Evolutionary conservation across 1,140 invertebrate species (phyloP), one percentile per base, ranked within the genome.

Genomic region (Eriosoma lanigerum): DNA sequence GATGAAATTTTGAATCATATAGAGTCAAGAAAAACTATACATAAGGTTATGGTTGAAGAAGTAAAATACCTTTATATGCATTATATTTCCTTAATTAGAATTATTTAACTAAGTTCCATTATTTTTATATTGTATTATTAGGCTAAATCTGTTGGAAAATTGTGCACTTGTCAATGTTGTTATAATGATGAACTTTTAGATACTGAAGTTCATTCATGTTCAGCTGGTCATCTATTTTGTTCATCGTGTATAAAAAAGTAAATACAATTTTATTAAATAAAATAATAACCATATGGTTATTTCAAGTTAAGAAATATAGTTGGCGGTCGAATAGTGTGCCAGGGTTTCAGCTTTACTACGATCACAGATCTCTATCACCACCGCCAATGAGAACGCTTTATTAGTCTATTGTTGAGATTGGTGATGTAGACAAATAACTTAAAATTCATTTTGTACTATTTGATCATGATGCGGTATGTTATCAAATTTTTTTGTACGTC

Each of bases 241-340:
- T 38, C 32, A 44, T 24, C 29, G 0, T 76, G 72, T 44, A 58
- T 76, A 38, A 76, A 76, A 58, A 58, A 58, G 72, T 76, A 76
- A 38, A 52, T n/a, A n/a, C 6, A 48, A n/a, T 26, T 50, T 26
- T 52, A 52, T 26, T 48, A 12, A 26, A 29, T 54, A 4, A 54
- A 54, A n/a, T 38, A 38, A 38, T 38, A 38, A 38, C 3, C 8
- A 8, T 38, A 38, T 38, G 8, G 3, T 38, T 8, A 4, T 3
- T 38, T 38, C 32, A 38, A 38, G 3, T 4, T 38, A 4, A 38
- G 32, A 38, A 38, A 38, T 8, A 8, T 38, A 38, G 32, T 38
- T 8, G 32, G 32, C 32, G 8, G 32, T 8, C 32, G 8, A 38
- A 3, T 38, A 4, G 3, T 38, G 32, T 38, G 32, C 8, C 8